A percentile compares a stretch with the other conserved stretches of the same genome.
These are phyloP conservation scores for Abrostola triplasia DNA, from an alignment of 2,888 invertebrate genomes.

Conservation along the genomic window DNA sequence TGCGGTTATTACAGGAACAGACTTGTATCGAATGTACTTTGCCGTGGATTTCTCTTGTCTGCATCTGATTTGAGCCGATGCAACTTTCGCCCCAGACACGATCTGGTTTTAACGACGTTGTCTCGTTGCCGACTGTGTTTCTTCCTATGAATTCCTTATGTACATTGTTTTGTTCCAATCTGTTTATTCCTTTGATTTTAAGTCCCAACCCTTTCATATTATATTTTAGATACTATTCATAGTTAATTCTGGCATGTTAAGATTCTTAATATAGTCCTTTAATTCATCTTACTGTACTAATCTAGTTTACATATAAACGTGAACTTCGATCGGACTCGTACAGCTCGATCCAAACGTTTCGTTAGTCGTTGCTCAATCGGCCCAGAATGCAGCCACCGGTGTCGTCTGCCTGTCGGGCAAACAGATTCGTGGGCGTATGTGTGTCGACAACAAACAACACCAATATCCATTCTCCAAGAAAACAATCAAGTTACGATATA, in stretches of 20 bases:
- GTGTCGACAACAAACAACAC: constrained; percentile 61
- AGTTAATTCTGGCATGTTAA: no score
- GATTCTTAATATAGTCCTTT: no score
- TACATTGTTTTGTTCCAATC: constrained; percentile 37
- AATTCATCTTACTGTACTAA: background rate
- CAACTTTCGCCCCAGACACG: constrained; percentile 81
- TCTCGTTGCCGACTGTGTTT: constrained; percentile 58
- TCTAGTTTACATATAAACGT: constrained; percentile 26
- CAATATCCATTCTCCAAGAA: constrained; percentile 14
- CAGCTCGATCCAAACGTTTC: constrained; percentile 59
- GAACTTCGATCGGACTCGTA: constrained; percentile 51
- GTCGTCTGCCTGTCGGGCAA: constrained; percentile 63
- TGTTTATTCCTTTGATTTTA: no score
- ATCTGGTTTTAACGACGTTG: constrained; percentile 72
- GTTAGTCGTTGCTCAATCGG: constrained; percentile 73
- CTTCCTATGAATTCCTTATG: constrained; percentile 51
- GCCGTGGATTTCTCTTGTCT: constrained; percentile 74
- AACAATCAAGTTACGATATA: constrained; percentile 10
- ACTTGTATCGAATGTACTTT: constrained; percentile 75
- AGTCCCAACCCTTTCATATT: no score
- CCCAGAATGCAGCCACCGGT: constrained; percentile 76
- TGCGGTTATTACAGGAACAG: constrained; percentile 73
- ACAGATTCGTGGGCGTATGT: constrained; percentile 55
- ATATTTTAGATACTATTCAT: no score
- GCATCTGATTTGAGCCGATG: constrained; percentile 80